Conservation (phyloP, 2,113 vertebrate genomes). For the Misgurnus anguillicaudatus region DNA sequence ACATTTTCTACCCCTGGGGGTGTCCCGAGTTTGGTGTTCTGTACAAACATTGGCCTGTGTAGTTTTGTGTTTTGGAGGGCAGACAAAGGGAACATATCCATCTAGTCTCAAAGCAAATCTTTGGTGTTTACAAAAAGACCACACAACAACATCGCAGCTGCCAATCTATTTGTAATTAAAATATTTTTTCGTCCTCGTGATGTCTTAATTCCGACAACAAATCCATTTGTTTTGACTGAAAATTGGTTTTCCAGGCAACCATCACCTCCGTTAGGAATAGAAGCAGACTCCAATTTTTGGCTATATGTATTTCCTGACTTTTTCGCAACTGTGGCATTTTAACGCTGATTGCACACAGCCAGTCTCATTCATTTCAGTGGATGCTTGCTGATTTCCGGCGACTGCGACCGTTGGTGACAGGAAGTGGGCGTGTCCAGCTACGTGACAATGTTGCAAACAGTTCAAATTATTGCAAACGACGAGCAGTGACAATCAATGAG, state of each 20-base stretch:
- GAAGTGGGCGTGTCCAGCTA: too few species aligned
- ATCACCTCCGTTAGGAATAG: conserved; percentile 48
- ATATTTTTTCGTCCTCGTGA: conserved; percentile 58
- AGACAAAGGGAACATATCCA: conserved; percentile 70
- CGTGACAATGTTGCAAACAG: too few species aligned
- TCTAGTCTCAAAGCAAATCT: conserved; percentile 69
- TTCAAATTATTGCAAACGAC: too few species aligned
- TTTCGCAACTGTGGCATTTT: too few species aligned
- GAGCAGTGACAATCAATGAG: too few species aligned
- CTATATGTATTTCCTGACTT: too few species aligned
- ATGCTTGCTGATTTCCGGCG: too few species aligned
- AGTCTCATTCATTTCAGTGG: too few species aligned
- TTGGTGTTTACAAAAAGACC: conserved; percentile 75
- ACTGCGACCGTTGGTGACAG: too few species aligned
- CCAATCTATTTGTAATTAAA: conserved; percentile 75
- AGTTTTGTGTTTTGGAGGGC: conserved; percentile 65
- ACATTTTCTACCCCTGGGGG: conserved; percentile 51
- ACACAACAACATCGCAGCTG: conserved; percentile 74
- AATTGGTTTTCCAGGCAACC: conserved; percentile 60
- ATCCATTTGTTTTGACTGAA: conserved; percentile 62
- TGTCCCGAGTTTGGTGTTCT: conserved; percentile 55
- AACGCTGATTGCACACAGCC: too few species aligned
- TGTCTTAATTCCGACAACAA: conserved; percentile 66
- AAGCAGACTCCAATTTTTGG: not conserved
- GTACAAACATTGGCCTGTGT: conserved; percentile 59